Base-by-base conservation (phyloP, 2,797 vertebrate genomes). In the Dendrocincla fuliginosa region DNA sequence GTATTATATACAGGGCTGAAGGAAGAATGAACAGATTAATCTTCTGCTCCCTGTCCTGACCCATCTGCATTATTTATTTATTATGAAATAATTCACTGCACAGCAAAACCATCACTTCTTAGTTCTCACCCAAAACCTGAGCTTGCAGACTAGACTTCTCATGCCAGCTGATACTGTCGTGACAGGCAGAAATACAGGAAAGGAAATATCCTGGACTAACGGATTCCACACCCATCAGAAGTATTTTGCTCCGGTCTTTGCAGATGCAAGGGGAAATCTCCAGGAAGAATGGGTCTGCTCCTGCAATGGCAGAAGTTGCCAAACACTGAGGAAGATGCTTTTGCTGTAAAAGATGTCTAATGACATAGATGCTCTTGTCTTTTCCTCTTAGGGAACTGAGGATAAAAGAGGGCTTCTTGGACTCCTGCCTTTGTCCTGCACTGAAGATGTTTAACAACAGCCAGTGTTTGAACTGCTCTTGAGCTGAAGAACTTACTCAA, bases 11-110 rank as follows among this genome's bases (percentile, higher is more conserved):
- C 35, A 59, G 24, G 28, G 20, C 22, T 74, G 60, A 68, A 90
- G 75, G 35, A 93, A 80, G 57, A 94, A 85, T 2, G 14, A 74
- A 55, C 25, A 68, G 30, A 78, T 89, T 75, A 75, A 87, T 94
- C 89, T 93, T 87, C 55, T 87, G 50, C 30, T 95, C 68, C 32
- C 64, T 85, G 55, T 87, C 79, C 60, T 92, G 70, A 80, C 74
- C 59, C 16, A 42, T 46, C 53, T 70, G 24, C 90, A 68, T 89
- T 89, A 84, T 93, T 91, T 93, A 90, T 93, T 95, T 93, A 87
- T 57, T 89, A 53, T 71, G 49, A 85, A 90, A 83, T 70, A 82
- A 87, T 80, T 85, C 56, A 53, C 53, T 69, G 55, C 61, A 49
- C 42, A 93, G 64, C 60, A 95, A 79, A 93, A 9, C 5, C 28